A percentile compares a stretch with the other conserved stretches of the same genome.
These are phyloP conservation scores for Drosophila lacertosa DNA, from an alignment of 1,140 invertebrate genomes.

Conservation along the genomic window DNA sequence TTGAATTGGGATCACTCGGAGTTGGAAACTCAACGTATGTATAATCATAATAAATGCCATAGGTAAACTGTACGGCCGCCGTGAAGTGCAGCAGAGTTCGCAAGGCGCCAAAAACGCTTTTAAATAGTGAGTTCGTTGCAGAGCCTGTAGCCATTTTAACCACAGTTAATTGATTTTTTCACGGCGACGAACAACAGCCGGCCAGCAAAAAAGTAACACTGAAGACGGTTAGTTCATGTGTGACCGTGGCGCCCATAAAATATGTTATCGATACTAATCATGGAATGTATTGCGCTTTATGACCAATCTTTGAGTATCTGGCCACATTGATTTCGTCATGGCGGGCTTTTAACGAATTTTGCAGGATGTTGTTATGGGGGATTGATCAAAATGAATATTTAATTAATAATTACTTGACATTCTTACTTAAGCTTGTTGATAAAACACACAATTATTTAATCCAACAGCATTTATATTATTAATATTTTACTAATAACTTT, in stretches of 20 bases:
- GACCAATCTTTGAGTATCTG: background rate
- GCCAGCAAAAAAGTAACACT: conserved; percentile 37
- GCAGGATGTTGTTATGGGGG: background rate
- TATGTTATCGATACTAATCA: conserved; percentile 27
- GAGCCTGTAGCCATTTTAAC: conserved; percentile 36
- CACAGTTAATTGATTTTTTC: conserved; percentile 69
- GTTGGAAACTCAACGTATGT: conserved; percentile 87
- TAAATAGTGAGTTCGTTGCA: conserved; percentile 72
- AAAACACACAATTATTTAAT: too few relatives aligned
- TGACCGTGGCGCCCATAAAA: conserved; percentile 20
- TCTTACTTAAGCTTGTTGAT: too few relatives aligned
- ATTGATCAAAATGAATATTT: too few relatives aligned
- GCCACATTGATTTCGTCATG: conserved; percentile 17
- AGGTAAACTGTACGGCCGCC: conserved; percentile 88
- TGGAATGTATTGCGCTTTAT: background rate
- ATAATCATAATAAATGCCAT: conserved; percentile 90
- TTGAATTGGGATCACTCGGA: conserved; percentile 68
- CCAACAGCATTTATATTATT: too few relatives aligned
- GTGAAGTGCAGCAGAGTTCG: conserved; percentile 87
- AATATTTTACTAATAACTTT: too few relatives aligned
- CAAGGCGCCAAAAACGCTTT: conserved; percentile 74
- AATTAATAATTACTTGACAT: too few relatives aligned
- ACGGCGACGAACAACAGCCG: conserved; percentile 42
- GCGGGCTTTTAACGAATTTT: background rate
- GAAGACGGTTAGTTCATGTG: conserved; percentile 28